Base-by-base conservation (phyloP, 2,113 vertebrate species). In the Oreochromis tanganicae region DNA sequence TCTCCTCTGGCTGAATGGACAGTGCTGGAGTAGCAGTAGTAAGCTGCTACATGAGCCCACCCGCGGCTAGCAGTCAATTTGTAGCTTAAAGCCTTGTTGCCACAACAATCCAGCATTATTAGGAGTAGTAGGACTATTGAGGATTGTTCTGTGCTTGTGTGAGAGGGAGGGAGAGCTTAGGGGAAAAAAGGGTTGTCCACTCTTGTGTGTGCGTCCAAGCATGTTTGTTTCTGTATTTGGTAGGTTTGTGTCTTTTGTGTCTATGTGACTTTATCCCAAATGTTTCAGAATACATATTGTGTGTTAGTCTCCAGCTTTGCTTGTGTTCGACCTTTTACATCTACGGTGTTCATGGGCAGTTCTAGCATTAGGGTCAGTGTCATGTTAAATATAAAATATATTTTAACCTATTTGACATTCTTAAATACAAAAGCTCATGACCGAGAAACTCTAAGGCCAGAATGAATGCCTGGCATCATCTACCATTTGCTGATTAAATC, bases 51-150 rank as follows among this genome's bases (percentile, higher is more conserved):
- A 91, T 27, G 84, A 90, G 87, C 90, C 95, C 93, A 89, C 95
- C 93, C 92, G 85, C 84, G 46, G 93, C 92, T 91, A 91, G 90
- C 93, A 95, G 92, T 95, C 94, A 95, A 95, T 96, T 96, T 96
- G 95, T 95, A 96, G 94, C 94, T 95, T 94, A 94, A 95, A 95
- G 94, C 93, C 93, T 80, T 86, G 90, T 95, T 92, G 94, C 94
- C 93, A 94, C 94, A 95, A 93, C 95, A 95, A 91, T 96, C 93
- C 87, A 88, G 91, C 93, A 93, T 96, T 95, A 96, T 95, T 95
- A 95, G 92, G 95, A 89, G 92, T 89, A 89, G 93, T 93, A 88
- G 87, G 81, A 90, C 92, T 84, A 87, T 81, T 91, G 92, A 94
- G 93, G 73, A 93, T 92, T 89, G 86, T 71, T 89, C 50, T 61